Evolutionary conservation across 2,113 vertebrate genomes (phyloP).

Genomic region (Rattus rattus): DNA sequence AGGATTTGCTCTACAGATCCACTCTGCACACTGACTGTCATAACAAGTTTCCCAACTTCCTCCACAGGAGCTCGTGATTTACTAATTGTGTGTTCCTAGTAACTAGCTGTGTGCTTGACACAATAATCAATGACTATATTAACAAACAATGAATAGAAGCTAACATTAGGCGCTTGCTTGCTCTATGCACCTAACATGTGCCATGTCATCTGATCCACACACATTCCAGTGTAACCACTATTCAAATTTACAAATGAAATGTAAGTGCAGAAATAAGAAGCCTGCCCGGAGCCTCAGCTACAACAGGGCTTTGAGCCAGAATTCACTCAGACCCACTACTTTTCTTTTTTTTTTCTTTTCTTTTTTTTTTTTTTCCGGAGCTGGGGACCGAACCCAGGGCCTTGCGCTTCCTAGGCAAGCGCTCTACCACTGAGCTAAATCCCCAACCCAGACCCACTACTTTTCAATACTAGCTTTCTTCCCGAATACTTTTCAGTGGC

Average conservation of each 20-base stretch:
- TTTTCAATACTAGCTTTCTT: background rate
- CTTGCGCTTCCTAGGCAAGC: too few species aligned
- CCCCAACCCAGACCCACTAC: slow-evolving; percentile 3
- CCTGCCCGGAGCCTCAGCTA: background rate
- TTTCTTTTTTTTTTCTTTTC: too few species aligned
- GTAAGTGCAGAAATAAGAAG: background rate
- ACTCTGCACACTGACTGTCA: background rate
- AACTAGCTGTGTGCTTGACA: background rate
- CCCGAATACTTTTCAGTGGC: background rate
- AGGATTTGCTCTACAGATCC: background rate
- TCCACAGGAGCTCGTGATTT: background rate
- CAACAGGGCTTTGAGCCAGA: background rate
- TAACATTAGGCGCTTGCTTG: background rate
- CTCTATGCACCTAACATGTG: background rate
- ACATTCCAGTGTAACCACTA: background rate
- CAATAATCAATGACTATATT: background rate
- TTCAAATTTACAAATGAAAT: background rate
- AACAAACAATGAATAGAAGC: background rate
- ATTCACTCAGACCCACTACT: slow-evolving; percentile 2
- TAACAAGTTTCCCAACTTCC: background rate
- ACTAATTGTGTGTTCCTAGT: background rate
- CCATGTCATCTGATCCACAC: background rate
- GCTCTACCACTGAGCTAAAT: too few species aligned
- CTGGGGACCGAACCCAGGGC: too few species aligned
- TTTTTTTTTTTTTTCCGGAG: too few species aligned